These are phyloP conservation scores for Minunthozetes semirufus DNA, from an alignment of 2,888 invertebrate species.

Conservation along the genomic window DNA sequence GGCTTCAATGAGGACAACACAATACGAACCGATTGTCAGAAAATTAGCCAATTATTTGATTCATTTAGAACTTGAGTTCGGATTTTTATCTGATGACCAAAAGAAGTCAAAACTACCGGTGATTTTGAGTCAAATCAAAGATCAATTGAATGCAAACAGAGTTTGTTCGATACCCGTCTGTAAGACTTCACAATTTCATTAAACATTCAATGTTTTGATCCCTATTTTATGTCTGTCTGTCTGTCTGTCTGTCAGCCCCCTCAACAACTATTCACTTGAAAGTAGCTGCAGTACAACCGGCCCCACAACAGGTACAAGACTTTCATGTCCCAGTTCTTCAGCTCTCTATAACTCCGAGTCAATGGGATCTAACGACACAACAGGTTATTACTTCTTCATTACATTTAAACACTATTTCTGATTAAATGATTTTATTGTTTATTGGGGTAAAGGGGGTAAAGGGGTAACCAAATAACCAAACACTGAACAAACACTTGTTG, in stretches of 20 bases:
- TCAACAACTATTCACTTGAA: conserved; percentile 82
- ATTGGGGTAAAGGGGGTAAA: background rate
- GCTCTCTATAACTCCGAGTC: conserved; percentile 49
- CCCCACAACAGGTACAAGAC: conserved; percentile 73
- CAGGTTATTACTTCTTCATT: conserved; percentile 57
- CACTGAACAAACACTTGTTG: background rate
- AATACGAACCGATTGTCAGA: conserved; percentile 87
- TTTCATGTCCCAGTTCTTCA: conserved; percentile 80
- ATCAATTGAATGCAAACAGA: conserved; percentile 71
- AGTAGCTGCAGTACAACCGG: conserved; percentile 70
- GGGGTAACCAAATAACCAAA: background rate
- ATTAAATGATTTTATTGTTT: background rate
- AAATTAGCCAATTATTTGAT: conserved; percentile 86
- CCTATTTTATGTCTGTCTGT: background rate
- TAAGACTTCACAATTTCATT: conserved; percentile 42
- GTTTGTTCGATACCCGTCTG: conserved; percentile 57
- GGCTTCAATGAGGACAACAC: conserved; percentile 76
- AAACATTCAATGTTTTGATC: background rate
- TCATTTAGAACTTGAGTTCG: conserved; percentile 64
- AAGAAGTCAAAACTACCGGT: conserved; percentile 62
- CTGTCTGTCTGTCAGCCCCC: conserved; percentile 56
- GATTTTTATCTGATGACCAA: conserved; percentile 66
- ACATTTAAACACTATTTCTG: no score
- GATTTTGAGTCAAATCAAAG: conserved; percentile 68
- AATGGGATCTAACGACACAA: conserved; percentile 90